Conservation (phyloP, 2,888 invertebrate species). For the Apodemia zela region DNA sequence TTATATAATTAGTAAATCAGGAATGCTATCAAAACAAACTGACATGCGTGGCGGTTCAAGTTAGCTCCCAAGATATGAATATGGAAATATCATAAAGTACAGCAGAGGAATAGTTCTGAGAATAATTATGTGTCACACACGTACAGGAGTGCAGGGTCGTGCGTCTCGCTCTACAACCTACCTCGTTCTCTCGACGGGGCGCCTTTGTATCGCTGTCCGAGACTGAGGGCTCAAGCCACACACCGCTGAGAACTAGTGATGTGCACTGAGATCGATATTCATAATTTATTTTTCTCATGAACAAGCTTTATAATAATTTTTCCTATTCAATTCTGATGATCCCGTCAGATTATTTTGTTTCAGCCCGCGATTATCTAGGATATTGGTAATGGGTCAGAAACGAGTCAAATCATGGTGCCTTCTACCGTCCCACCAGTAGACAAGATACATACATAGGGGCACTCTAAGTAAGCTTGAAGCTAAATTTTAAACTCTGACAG, state of each 20-base stretch:
- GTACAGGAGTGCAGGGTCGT: slow-evolving; percentile 12
- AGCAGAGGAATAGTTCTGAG: slow-evolving; percentile 2
- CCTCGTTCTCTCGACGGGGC: slow-evolving; percentile 50
- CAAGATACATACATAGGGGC: too few species aligned
- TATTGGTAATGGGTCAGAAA: too few species aligned
- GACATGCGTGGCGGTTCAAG: not conserved
- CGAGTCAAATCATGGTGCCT: too few species aligned
- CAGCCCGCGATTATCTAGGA: too few species aligned
- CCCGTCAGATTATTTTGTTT: too few species aligned
- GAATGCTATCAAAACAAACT: not conserved
- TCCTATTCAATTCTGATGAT: too few species aligned
- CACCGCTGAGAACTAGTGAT: slow-evolving; percentile 38
- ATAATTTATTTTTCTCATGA: too few species aligned
- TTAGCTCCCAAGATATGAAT: not conserved
- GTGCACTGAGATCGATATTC: slow-evolving; percentile 30
- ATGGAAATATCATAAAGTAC: not conserved
- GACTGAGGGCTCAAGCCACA: slow-evolving; percentile 57
- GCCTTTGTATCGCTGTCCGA: slow-evolving; percentile 66
- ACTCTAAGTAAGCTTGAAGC: too few species aligned
- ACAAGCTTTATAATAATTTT: too few species aligned
- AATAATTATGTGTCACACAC: slow-evolving; percentile 13
- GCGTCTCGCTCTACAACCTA: slow-evolving; percentile 18
- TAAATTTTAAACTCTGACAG: too few species aligned
- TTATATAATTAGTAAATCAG: not conserved
- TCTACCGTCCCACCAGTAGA: too few species aligned